Base-by-base conservation (phyloP, 2,888 invertebrate genomes). In the Buathra laborator region DNA sequence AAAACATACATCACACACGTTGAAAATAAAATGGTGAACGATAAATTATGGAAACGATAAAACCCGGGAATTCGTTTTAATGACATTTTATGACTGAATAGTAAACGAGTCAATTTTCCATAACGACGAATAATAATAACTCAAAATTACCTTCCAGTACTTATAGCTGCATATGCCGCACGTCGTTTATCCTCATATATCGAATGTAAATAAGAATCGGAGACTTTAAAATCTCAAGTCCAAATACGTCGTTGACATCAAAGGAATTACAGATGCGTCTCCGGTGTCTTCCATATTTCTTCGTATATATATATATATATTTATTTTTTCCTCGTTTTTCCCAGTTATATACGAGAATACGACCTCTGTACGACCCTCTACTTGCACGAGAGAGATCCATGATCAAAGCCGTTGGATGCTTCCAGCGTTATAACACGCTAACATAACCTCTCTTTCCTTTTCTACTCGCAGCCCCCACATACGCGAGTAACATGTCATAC, bases 401-500 rank as follows among this genome's bases (percentile, higher is more conserved):
- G 78, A 79, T 79, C 78, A 71, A 79, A 71, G 70, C 51, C 70
- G 9, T 12, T 64, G 64, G 70, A 79, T 64, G 43, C 51, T 48
- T 59, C 59, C 59, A 78, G 77, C 67, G 59, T 72, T 64, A 70
- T 70, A 70, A 64, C 70, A 78, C 51, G 62, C 46, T 44, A 29
- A 10, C 48, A 53, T 66, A 76, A 67, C 24, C 46, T 53, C 53
- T 32, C 48, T 67, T 56, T 24, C 76, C 43, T 76, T 66, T 76
- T 53, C 51, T 59, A 24, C n/a, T 66, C 79, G n/a, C 32, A 71
- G 19, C 5, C 16, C 9, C 51, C 37, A 16, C 3, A 19, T 14
- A 43, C 14, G 56, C 56, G 56, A 9, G 19, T 56, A 24, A 56
- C 19, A 56, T 24, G 12, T 56, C 56, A 19, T 19, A 12, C 56